These are phyloP conservation scores for Nicator chloris DNA, from an alignment of 2,113 vertebrate species.

Conservation along the genomic window DNA sequence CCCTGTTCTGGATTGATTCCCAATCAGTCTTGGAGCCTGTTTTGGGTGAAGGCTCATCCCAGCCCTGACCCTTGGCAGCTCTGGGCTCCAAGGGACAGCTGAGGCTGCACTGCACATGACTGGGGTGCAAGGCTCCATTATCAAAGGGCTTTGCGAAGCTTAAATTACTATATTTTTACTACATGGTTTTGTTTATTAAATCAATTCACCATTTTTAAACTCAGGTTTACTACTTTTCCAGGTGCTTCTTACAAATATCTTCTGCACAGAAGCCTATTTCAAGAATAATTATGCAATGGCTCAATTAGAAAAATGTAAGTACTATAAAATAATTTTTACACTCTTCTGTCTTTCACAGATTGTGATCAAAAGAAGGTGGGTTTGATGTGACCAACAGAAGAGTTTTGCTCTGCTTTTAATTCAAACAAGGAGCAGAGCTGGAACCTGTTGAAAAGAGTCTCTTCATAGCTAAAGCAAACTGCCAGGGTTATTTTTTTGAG, in stretches of 20 bases:
- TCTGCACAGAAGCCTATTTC: constrained; percentile 83
- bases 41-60: background rate
- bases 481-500: background rate
- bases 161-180: background rate
- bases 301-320: constrained; percentile 88
- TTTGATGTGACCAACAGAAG: background rate
- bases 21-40: background rate
- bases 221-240: constrained; percentile 24
- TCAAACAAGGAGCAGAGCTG: background rate
- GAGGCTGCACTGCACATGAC: rapidly evolving
- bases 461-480: background rate
- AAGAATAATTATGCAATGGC: constrained; percentile 85
- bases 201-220: background rate
- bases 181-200: background rate
- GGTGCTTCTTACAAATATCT: constrained; percentile 87
- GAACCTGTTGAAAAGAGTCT: background rate
- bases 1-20: background rate
- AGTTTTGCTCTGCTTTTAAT: background rate
- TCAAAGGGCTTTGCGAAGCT: no score
- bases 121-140: rapidly evolving
- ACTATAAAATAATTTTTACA: background rate
- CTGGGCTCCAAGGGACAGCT: background rate
- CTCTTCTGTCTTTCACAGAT: background rate
- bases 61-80: background rate
- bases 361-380: background rate